Evolutionary conservation across 2,797 vertebrate genomes (phyloP).

Genomic region (Morus bassanus): DNA sequence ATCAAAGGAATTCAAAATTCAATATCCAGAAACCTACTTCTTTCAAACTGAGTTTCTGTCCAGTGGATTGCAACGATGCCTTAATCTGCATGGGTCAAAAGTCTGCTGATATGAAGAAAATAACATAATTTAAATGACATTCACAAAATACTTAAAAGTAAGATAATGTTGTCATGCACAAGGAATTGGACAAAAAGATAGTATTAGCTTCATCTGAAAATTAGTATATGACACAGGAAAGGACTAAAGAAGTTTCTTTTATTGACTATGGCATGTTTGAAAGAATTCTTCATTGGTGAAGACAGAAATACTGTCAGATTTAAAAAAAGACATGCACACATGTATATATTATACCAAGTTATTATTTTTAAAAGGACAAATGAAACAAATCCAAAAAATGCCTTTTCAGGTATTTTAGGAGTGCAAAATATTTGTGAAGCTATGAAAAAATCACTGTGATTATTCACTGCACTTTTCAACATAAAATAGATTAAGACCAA

Average conservation of each 20-base stretch:
- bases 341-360: background rate
- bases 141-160: background rate
- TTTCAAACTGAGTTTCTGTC: background rate
- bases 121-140: background rate
- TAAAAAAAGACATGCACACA: background rate
- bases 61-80: background rate
- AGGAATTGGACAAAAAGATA: background rate
- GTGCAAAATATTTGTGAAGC: background rate
- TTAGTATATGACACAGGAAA: background rate
- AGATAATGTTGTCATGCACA: background rate
- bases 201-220: background rate
- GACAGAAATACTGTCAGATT: background rate
- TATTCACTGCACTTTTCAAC: background rate
- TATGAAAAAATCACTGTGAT: background rate
- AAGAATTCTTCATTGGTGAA: background rate
- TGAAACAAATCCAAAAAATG: background rate
- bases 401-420: background rate
- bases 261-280: background rate
- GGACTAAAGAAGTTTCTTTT: background rate
- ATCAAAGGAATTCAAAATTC: background rate
- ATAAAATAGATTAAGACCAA: background rate
- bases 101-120: background rate
- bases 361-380: background rate
- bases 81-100: background rate
- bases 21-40: background rate